Percentiles rank a stretch among this genome's conserved stretches.
phyloP scores from a whole-genome alignment of 2,113 vertebrate species.

The Tiliqua scincoides region DNA sequence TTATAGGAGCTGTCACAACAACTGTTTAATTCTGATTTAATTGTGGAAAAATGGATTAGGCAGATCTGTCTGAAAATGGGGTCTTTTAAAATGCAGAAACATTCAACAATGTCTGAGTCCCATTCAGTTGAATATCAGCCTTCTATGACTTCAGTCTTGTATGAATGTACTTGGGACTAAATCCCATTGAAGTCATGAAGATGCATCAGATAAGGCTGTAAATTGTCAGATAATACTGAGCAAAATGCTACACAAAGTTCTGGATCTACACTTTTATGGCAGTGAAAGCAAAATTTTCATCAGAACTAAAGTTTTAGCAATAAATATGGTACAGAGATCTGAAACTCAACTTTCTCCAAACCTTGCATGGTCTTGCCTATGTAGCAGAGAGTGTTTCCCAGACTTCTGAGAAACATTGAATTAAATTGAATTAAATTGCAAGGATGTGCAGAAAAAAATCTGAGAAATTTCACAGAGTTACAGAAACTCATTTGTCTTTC shows the following conservation, averaged over 20 bases:
- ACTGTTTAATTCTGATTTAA: slow-evolving; percentile 10
- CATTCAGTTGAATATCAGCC: slow-evolving; percentile 11
- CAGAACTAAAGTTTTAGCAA: not conserved
- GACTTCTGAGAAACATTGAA: not conserved
- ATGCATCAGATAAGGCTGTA: not conserved
- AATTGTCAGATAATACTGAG: no score
- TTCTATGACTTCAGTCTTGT: not conserved
- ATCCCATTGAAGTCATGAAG: not conserved
- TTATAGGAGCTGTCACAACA: slow-evolving; percentile 38
- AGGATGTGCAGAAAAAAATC: no score
- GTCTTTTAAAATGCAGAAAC: not conserved
- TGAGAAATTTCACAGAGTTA: no score
- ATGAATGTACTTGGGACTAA: not conserved
- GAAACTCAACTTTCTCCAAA: not conserved
- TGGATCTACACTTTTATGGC: not conserved
- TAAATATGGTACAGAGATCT: not conserved
- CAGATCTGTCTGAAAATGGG: not conserved
- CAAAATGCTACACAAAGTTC: not conserved
- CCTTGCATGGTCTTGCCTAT: not conserved
- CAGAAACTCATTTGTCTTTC: no score
- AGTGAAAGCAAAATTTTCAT: not conserved
- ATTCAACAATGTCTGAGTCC: not conserved
- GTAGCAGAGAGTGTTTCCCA: not conserved
- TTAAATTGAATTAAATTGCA: no score
- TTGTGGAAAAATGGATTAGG: slow-evolving; percentile 35